phyloP scores from a whole-genome alignment of 2,113 vertebrate species.

The Beaufortia kweichowensis region DNA sequence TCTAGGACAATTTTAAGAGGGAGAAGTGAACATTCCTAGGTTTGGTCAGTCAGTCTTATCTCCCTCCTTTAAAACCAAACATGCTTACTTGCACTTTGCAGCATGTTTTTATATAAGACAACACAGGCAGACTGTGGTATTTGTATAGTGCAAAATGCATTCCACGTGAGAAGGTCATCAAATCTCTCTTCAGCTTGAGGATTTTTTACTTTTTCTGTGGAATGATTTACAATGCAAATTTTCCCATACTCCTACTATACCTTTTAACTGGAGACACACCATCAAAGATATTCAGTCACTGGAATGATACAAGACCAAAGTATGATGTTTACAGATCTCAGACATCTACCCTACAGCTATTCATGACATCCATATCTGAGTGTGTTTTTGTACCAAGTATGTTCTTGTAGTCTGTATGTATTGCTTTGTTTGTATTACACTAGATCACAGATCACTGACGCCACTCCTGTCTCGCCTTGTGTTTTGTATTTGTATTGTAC shows the following conservation, averaged over 20 bases:
- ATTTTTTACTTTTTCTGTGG: neutral
- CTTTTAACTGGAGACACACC: neutral
- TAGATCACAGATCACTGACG: neutral
- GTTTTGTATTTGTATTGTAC: conserved; percentile 5
- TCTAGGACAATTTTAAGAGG: neutral
- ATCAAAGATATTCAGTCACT: neutral
- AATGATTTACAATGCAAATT: neutral
- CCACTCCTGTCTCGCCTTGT: neutral
- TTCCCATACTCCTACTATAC: neutral
- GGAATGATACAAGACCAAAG: neutral
- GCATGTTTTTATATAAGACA: conserved; percentile 9
- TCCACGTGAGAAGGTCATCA: conserved; percentile 23
- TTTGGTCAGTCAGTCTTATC: neutral
- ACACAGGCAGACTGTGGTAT: neutral
- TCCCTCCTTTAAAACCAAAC: neutral
- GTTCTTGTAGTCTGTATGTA: neutral
- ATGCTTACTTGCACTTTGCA: neutral
- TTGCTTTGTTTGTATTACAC: neutral
- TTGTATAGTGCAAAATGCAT: conserved; percentile 5
- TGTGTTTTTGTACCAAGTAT: neutral
- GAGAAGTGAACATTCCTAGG: neutral
- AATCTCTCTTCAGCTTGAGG: neutral
- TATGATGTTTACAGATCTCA: too few relatives aligned
- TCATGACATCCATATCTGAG: neutral
- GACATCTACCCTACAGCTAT: neutral